Conservation (phyloP, 2,888 invertebrate species). For the Mesochorus sp. region DNA sequence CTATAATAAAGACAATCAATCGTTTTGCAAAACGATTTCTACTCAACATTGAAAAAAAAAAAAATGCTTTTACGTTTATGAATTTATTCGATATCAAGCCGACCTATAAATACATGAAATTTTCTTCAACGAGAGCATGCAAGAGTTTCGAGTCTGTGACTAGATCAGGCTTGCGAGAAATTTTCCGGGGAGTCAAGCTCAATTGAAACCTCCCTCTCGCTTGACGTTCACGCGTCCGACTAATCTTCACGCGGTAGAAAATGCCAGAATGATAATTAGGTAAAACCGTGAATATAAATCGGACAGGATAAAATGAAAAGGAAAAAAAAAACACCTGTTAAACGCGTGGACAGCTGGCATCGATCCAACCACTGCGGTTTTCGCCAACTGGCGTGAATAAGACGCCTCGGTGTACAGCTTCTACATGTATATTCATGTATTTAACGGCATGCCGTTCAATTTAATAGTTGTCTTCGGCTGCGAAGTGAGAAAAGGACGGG, state of each 20-base stretch:
- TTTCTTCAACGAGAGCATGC: background rate
- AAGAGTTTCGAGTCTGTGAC: conserved; percentile 28
- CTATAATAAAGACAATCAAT: too few species aligned
- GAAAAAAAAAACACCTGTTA: conserved; percentile 51
- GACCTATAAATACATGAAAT: background rate
- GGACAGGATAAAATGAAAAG: background rate
- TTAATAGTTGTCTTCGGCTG: conserved; percentile 10
- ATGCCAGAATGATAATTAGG: conserved; percentile 51
- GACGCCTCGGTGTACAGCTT: background rate
- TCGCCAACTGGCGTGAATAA: conserved; percentile 40
- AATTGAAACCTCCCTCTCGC: conserved; percentile 35
- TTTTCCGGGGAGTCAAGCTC: conserved; percentile 40
- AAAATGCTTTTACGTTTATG: background rate
- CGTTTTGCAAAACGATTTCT: background rate
- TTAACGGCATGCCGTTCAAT: conserved; percentile 5
- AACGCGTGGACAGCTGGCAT: conserved; percentile 55
- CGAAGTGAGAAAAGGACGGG: background rate
- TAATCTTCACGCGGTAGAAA: background rate
- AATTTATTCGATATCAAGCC: background rate
- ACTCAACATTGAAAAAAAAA: background rate
- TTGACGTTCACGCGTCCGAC: background rate
- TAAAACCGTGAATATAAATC: conserved; percentile 49
- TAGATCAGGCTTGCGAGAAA: too few species aligned
- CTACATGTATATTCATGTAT: background rate
- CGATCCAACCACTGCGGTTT: conserved; percentile 27